Evolutionary conservation across 2,888 invertebrate species (phyloP).

Genomic region (Sinotaia quadrata): DNA sequence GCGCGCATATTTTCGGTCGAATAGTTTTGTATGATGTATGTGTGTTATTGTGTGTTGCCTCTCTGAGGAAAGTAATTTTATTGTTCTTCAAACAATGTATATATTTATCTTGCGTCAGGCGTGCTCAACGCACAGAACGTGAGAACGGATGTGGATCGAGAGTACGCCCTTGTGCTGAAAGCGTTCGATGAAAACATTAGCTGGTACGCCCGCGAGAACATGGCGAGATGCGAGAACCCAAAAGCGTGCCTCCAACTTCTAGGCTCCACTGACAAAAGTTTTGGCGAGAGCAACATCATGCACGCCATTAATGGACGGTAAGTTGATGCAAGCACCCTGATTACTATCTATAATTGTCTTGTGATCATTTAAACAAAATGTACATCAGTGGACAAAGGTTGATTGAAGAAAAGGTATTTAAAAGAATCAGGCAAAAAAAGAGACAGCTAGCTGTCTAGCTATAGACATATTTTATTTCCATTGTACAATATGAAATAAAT

Average conservation of each 20-base stretch:
- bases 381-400: background rate
- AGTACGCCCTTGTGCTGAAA: slow-evolving; percentile 48
- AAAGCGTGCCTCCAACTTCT: slow-evolving; percentile 38
- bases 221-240: slow-evolving; percentile 39
- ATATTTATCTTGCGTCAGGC: too few relatives aligned
- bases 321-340: slow-evolving; percentile 50
- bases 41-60: too few relatives aligned
- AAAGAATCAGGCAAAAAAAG: background rate
- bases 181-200: slow-evolving; percentile 44
- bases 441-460: too few relatives aligned
- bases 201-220: slow-evolving; percentile 39
- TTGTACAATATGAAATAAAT: too few relatives aligned
- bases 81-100: too few relatives aligned
- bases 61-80: too few relatives aligned
- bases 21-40: too few relatives aligned
- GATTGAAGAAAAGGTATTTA: background rate
- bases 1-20: too few relatives aligned
- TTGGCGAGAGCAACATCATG: slow-evolving; percentile 47
- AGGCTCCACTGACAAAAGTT: slow-evolving; percentile 35
- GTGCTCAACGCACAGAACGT: slow-evolving; percentile 19
- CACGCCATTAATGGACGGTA: slow-evolving; percentile 53
- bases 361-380: background rate
- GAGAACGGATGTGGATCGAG: slow-evolving; percentile 44
- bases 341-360: too few relatives aligned
- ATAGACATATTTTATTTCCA: too few relatives aligned